Evolutionary conservation across 2,113 vertebrate species (phyloP).

Genomic region (Melospiza melodia): DNA sequence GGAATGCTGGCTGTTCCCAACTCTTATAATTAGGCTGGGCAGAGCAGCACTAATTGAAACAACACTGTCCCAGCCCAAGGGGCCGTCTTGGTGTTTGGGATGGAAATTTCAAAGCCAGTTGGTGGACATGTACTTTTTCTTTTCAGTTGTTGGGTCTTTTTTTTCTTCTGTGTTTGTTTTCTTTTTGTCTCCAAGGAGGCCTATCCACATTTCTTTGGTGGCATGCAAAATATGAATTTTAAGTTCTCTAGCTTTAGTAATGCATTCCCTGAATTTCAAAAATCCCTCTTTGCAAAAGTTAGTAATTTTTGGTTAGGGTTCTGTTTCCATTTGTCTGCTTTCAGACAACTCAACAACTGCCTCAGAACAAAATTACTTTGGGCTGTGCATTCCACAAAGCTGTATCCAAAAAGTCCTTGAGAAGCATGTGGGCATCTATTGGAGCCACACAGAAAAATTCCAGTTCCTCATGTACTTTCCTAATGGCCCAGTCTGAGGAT

Average conservation of each 20-base stretch:
- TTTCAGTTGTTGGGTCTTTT: background rate
- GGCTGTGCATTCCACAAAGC: constrained; percentile 4
- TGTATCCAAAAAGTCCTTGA: background rate
- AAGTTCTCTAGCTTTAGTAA: background rate
- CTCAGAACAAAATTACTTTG: background rate
- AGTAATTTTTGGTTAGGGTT: background rate
- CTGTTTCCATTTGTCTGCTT: constrained; percentile 38
- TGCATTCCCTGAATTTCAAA: background rate
- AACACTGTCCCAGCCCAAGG: background rate
- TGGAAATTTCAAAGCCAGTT: background rate
- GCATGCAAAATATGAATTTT: background rate
- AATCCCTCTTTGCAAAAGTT: background rate
- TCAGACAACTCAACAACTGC: constrained; percentile 6
- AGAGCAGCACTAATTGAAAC: background rate
- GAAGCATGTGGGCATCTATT: background rate
- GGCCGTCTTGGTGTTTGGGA: background rate
- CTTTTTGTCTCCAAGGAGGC: background rate
- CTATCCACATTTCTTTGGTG: background rate
- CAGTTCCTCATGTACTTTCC: background rate
- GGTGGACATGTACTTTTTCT: background rate
- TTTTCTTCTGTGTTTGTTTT: background rate
- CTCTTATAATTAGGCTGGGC: background rate
- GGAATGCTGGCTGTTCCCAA: background rate
- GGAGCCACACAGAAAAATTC: background rate
- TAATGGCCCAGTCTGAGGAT: background rate